Evolutionary conservation across 2,888 invertebrate species (phyloP).

Genomic region (Spodoptera picta): DNA sequence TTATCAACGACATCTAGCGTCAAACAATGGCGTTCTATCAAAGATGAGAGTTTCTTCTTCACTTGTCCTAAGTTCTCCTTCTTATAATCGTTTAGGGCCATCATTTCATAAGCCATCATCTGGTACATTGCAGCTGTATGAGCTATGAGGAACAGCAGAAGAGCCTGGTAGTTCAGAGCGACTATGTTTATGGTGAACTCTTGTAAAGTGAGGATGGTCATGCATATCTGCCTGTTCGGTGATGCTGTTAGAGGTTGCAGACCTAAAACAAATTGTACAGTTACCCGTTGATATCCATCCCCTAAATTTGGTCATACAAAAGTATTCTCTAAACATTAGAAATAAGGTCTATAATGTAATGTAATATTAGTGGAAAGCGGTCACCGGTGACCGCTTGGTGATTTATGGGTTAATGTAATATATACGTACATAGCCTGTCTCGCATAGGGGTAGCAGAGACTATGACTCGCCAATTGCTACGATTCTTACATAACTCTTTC

Average conservation of each 20-base stretch:
- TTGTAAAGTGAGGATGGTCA: conserved; percentile 61
- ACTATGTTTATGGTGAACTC: conserved; percentile 67
- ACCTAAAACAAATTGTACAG: conserved; percentile 63
- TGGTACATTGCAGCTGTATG: conserved; percentile 76
- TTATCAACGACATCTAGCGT: conserved; percentile 66
- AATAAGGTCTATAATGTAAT: no score
- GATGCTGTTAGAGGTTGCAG: conserved; percentile 66
- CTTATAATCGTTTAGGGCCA: conserved; percentile 58
- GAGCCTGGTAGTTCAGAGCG: conserved; percentile 73
- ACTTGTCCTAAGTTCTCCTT: conserved; percentile 55
- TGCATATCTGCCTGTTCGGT: conserved; percentile 74
- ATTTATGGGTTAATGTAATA: no score
- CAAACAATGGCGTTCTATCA: conserved; percentile 69
- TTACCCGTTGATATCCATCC: no score
- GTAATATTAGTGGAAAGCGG: no score
- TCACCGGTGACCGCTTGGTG: no score
- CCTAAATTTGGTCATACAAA: no score
- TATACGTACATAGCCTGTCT: no score
- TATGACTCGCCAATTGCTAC: no score
- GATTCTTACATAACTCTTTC: no score
- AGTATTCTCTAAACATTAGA: no score
- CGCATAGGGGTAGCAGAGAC: no score
- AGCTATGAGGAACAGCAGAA: conserved; percentile 73
- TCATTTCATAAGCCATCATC: conserved; percentile 72
- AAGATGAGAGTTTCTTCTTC: conserved; percentile 60